These are phyloP conservation scores for Epinotia ramella DNA, from an alignment of 2,888 invertebrate species.

Conservation along the genomic window DNA sequence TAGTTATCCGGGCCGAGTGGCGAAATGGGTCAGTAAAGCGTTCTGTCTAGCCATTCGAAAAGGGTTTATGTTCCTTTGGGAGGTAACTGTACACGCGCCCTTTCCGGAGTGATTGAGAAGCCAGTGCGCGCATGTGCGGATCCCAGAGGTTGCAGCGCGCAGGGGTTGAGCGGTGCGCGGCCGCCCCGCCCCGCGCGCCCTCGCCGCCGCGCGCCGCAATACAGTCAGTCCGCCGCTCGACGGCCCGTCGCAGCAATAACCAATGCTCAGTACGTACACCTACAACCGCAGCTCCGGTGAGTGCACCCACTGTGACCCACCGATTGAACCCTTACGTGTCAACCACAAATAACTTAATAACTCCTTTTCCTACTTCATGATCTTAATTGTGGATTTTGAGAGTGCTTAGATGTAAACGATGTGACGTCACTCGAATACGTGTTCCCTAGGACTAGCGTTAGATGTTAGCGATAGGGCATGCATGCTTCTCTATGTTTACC, in stretches of 20 bases:
- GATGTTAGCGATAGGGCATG: constrained; percentile 79
- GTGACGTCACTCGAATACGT: constrained; percentile 62
- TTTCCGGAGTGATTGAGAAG: not conserved
- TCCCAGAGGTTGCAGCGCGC: constrained; percentile 45
- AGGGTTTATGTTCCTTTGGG: constrained; percentile 8
- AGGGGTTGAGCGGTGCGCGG: constrained; percentile 51
- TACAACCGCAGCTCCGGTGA: constrained; percentile 66
- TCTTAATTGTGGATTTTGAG: constrained; percentile 64
- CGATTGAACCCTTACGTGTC: constrained; percentile 51
- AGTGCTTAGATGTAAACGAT: constrained; percentile 70
- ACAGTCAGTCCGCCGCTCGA: constrained; percentile 47
- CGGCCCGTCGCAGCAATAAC: constrained; percentile 48
- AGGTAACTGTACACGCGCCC: constrained; percentile 2
- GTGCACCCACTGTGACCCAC: constrained; percentile 55
- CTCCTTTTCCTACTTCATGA: constrained; percentile 54
- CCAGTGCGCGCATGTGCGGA: constrained; percentile 62
- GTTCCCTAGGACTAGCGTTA: constrained; percentile 64
- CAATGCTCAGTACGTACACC: constrained; percentile 63
- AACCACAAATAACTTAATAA: constrained; percentile 55
- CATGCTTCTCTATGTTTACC: constrained; percentile 78
- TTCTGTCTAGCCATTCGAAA: constrained; percentile 15
- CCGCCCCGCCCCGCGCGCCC: constrained; percentile 53
- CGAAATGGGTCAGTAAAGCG: constrained; percentile 65
- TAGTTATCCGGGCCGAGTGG: constrained; percentile 53
- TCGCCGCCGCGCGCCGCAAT: constrained; percentile 37